phyloP scores from a whole-genome alignment of 2,888 invertebrate genomes.

The Baccha elongata region DNA sequence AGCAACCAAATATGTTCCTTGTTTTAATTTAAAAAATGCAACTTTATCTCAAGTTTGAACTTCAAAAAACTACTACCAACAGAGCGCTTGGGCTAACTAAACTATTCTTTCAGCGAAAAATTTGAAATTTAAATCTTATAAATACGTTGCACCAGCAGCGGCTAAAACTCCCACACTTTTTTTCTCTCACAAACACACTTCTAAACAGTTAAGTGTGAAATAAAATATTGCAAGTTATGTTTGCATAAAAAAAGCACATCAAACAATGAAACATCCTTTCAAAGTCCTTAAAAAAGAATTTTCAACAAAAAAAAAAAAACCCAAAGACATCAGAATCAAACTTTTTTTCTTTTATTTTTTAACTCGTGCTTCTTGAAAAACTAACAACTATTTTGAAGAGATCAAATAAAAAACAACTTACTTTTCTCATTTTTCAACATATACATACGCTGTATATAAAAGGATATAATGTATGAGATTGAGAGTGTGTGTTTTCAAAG shows the following conservation, averaged over 20 bases:
- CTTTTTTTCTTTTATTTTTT: too few species aligned
- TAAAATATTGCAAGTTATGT: constrained; percentile 62
- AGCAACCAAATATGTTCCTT: too few species aligned
- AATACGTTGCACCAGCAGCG: constrained; percentile 8
- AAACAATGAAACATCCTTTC: constrained; percentile 52
- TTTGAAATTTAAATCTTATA: constrained; percentile 26
- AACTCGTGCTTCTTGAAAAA: not conserved
- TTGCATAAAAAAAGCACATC: constrained; percentile 53
- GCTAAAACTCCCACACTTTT: not conserved
- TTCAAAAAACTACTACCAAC: too few species aligned
- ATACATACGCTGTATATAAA: not conserved
- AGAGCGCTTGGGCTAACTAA: too few species aligned
- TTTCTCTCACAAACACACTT: not conserved
- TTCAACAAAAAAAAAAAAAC: constrained; percentile 16
- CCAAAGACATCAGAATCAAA: constrained; percentile 17
- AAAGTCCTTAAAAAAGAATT: constrained; percentile 68
- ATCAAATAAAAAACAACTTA: constrained; percentile 19
- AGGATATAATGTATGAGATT: constrained; percentile 2
- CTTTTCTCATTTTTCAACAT: constrained; percentile 5
- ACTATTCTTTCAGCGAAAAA: too few species aligned
- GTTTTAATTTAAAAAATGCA: too few species aligned
- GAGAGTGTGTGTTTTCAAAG: not conserved
- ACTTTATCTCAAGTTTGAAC: too few species aligned
- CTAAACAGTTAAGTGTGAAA: constrained; percentile 51
- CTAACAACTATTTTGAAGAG: constrained; percentile 17